Evolutionary conservation across 2,797 vertebrate genomes (phyloP).

Genomic region (Parambassis ranga): DNA sequence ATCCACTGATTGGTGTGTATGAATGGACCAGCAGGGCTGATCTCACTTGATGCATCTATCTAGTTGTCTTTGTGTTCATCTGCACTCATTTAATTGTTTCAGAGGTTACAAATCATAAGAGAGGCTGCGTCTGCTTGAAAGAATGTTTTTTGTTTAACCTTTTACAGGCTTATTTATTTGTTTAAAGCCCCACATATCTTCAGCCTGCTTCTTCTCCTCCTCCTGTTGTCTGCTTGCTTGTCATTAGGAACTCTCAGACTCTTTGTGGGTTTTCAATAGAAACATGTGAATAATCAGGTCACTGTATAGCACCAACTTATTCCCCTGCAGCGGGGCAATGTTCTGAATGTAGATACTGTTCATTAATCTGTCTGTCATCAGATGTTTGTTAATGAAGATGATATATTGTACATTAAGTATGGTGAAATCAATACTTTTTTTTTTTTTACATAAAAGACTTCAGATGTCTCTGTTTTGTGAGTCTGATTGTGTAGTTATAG

Average conservation of each 20-base stretch:
- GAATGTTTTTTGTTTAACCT: slow-evolving; percentile 6
- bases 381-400: slow-evolving; percentile 72
- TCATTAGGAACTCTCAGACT: slow-evolving; percentile 22
- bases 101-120: neutral
- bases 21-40: slow-evolving; percentile 75
- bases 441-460: slow-evolving; percentile 70
- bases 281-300: slow-evolving; percentile 59
- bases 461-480: neutral
- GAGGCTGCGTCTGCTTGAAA: slow-evolving; percentile 24
- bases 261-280: slow-evolving; percentile 36
- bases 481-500: neutral
- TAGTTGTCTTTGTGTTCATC: slow-evolving; percentile 9
- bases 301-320: slow-evolving; percentile 78
- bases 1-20: too few species aligned
- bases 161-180: slow-evolving; percentile 52
- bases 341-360: slow-evolving; percentile 87
- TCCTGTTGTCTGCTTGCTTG: neutral
- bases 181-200: slow-evolving; percentile 5
- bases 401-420: slow-evolving; percentile 78
- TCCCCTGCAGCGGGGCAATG: slow-evolving; percentile 72
- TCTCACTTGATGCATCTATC: slow-evolving; percentile 62
- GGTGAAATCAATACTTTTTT: slow-evolving; percentile 67
- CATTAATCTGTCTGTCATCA: slow-evolving; percentile 67
- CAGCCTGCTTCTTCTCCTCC: neutral
- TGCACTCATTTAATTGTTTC: slow-evolving; percentile 10